Evolutionary conservation across 1,140 invertebrate genomes (phyloP), one percentile per base, ranked within the genome.

Genomic region (Mamestra configurata): DNA sequence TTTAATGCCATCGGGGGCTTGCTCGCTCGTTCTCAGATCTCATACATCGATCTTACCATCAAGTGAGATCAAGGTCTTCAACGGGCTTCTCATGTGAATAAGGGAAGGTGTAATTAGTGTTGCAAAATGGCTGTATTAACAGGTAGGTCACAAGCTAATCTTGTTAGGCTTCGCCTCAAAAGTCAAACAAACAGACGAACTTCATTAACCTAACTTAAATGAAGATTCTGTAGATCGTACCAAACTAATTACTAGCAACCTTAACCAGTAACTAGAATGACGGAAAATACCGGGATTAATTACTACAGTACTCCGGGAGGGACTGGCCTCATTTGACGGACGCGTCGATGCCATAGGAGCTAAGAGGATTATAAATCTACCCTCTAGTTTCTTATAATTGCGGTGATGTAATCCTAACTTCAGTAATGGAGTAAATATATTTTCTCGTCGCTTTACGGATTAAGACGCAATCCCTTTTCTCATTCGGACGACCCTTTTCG

Each of bases 361-460:
- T 20, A 4, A 40, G 61, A 66, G 61, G 61, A 66, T 66, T 66
- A 66, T 66, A 31, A 31, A 64, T 64, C 15, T 37, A 64, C 31
- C 59, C 61, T 40, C 35, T 6, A 40, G 18, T 66, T 40, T 40
- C 61, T 66, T 66, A 66, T 66, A 66, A 66, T 66, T 66, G 61
- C 18, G 35, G 61, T 66, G 35, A 40, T 40, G 35, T 66, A 37
- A 66, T 66, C 61, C 35, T 20, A 13, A 57, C 53, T 8, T 66
- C 35, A 20, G 18, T 66, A 37, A 20, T 40, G 35, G 35, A 66
- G 61, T 40, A 40, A 40, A 64, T 40, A 66, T 40, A 66, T 66
- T 40, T 40, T 40, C 35, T 40, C 10, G 18, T 8, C 18, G 10
- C 10, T 66, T 66, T 57, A 24, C 22, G 22, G 11, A 57, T 57